phyloP scores from a whole-genome alignment of 2,888 invertebrate species.

The Plebejus argus region DNA sequence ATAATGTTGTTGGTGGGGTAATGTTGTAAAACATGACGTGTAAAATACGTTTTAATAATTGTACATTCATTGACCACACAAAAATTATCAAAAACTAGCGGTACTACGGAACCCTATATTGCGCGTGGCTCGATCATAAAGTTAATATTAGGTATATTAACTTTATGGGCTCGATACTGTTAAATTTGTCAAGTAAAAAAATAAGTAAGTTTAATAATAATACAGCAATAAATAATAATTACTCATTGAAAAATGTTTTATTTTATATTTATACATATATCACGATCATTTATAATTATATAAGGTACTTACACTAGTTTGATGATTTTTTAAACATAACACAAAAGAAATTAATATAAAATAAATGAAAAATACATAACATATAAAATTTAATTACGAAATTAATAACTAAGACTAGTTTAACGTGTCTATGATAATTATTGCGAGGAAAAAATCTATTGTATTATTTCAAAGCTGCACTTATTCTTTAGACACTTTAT shows the following conservation, averaged over 20 bases:
- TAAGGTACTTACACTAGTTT: constrained; percentile 26
- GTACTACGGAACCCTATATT: too few relatives aligned
- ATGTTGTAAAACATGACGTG: too few relatives aligned
- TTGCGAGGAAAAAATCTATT: constrained; percentile 4
- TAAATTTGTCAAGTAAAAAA: neutral
- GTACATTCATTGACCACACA: too few relatives aligned
- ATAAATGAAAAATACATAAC: neutral
- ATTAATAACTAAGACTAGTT: constrained; percentile 53
- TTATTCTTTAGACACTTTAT: neutral
- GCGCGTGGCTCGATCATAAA: too few relatives aligned
- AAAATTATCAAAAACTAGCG: too few relatives aligned
- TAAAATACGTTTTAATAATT: too few relatives aligned
- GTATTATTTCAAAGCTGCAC: neutral
- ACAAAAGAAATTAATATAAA: neutral
- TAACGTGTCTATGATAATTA: constrained; percentile 34
- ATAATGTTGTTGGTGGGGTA: too few relatives aligned
- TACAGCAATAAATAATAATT: neutral
- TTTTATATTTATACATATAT: constrained; percentile 30
- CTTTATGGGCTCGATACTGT: too few relatives aligned
- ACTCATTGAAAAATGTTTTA: neutral
- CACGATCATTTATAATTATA: constrained; percentile 29
- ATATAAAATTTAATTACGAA: constrained; percentile 11
- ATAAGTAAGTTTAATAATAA: neutral
- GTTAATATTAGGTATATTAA: too few relatives aligned
- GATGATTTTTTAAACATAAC: constrained; percentile 19